Conservation (phyloP, 2,113 vertebrate genomes). For the Hystrix cristata region DNA sequence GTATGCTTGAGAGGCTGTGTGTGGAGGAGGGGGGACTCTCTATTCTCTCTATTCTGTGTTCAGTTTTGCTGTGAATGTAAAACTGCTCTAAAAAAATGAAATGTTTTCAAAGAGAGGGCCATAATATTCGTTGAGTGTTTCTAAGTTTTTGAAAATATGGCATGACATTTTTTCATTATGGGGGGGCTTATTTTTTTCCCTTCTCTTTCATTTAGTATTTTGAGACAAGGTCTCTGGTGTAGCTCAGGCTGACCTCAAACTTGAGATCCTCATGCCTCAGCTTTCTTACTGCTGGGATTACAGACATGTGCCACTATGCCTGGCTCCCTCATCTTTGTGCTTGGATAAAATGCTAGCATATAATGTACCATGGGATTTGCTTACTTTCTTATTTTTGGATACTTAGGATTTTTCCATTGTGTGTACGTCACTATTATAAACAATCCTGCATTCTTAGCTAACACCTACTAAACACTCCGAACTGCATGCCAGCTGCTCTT, state of each 20-base stretch:
- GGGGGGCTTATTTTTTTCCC: not conserved
- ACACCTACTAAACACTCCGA: not conserved
- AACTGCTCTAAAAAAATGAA: not conserved
- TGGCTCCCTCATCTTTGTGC: not conserved
- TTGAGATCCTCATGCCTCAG: not conserved
- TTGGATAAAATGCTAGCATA: not conserved
- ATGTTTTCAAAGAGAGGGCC: not conserved
- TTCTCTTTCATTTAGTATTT: not conserved
- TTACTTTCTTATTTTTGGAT: not conserved
- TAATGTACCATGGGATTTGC: not conserved
- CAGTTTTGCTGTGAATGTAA: not conserved
- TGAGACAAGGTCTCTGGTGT: not conserved
- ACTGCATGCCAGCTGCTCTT: not conserved
- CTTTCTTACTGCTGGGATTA: not conserved
- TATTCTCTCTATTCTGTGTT: not conserved
- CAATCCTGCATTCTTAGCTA: not conserved
- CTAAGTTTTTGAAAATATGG: constrained; percentile 9
- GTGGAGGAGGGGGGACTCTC: not conserved
- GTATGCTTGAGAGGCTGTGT: not conserved
- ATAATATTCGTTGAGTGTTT: not conserved
- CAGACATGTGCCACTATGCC: not conserved
- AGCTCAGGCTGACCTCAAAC: not conserved
- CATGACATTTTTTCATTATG: not conserved
- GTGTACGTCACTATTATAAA: not conserved
- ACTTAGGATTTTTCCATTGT: not conserved